phyloP scores from a whole-genome alignment of 1,140 invertebrate species.

The Pseudomyrmex gracilis region DNA sequence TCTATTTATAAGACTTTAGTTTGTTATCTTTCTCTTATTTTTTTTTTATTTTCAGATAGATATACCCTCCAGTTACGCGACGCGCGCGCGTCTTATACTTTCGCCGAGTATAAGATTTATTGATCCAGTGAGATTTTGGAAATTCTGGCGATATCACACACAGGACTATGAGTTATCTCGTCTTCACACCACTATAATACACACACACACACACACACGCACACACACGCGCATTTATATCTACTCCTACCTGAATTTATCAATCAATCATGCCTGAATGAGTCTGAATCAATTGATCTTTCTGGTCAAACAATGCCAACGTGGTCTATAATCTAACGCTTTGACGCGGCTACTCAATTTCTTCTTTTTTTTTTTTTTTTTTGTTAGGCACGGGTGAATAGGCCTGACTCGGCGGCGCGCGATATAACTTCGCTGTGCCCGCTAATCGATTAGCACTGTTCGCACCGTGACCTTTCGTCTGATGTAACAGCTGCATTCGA shows the following conservation, averaged over 20 bases:
- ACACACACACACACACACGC: background rate
- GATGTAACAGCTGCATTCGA: constrained; percentile 38
- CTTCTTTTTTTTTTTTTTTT: background rate
- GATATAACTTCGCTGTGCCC: constrained; percentile 27
- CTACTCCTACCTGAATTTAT: constrained; percentile 37
- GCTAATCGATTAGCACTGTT: constrained; percentile 38
- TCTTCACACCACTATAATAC: constrained; percentile 12
- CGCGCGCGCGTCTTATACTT: too few relatives aligned
- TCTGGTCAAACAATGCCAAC: constrained; percentile 16
- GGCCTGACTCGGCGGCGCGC: background rate
- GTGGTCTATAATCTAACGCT: constrained; percentile 28
- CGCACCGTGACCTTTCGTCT: constrained; percentile 27
- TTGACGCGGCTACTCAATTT: constrained; percentile 7
- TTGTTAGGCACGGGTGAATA: background rate
- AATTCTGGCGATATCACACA: too few relatives aligned
- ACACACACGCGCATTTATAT: background rate
- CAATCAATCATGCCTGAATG: constrained; percentile 42
- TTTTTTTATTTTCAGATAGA: too few relatives aligned
- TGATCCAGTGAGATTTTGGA: too few relatives aligned
- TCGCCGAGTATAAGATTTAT: too few relatives aligned
- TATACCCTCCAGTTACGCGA: too few relatives aligned
- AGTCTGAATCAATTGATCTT: constrained; percentile 14
- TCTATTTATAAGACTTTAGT: too few relatives aligned
- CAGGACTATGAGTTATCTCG: too few relatives aligned
- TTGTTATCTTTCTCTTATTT: too few relatives aligned